phyloP scores from a whole-genome alignment of 2,888 invertebrate species.

The Synanthedon tipuliformis region DNA sequence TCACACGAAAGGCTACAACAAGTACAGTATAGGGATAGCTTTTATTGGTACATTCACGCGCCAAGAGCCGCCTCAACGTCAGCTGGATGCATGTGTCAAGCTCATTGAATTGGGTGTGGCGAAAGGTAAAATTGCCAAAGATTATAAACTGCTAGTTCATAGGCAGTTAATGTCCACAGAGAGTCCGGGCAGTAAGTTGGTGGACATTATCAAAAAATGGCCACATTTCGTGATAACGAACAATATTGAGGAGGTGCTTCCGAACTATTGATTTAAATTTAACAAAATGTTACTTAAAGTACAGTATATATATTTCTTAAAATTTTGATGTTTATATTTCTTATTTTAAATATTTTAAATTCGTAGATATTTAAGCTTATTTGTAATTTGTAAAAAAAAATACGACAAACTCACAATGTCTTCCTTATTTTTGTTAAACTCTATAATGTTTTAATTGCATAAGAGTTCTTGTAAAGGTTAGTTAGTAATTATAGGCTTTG shows the following conservation, averaged over 20 bases:
- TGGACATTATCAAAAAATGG: conserved; percentile 75
- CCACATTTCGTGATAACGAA: conserved; percentile 68
- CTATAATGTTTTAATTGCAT: no score
- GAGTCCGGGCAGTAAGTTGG: conserved; percentile 77
- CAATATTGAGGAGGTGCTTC: conserved; percentile 28
- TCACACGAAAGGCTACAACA: conserved; percentile 76
- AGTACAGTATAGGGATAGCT: conserved; percentile 75
- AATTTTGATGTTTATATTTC: no score
- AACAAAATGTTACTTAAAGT: no score
- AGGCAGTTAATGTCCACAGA: conserved; percentile 74
- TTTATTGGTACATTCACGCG: conserved; percentile 79
- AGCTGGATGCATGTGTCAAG: conserved; percentile 72
- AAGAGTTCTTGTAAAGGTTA: no score
- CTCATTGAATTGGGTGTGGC: conserved; percentile 74
- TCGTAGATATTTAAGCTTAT: no score
- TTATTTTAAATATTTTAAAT: no score
- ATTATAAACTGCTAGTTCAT: conserved; percentile 78
- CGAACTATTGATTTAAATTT: conserved; percentile 20
- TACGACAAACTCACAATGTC: no score
- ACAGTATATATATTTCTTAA: no score
- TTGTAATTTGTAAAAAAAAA: no score
- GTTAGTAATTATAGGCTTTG: no score
- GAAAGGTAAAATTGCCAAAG: conserved; percentile 67
- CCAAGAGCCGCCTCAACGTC: conserved; percentile 55
- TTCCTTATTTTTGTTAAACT: no score